Evolutionary conservation across 2,888 invertebrate species (phyloP).

Genomic region (Luffia ferchaultella): DNA sequence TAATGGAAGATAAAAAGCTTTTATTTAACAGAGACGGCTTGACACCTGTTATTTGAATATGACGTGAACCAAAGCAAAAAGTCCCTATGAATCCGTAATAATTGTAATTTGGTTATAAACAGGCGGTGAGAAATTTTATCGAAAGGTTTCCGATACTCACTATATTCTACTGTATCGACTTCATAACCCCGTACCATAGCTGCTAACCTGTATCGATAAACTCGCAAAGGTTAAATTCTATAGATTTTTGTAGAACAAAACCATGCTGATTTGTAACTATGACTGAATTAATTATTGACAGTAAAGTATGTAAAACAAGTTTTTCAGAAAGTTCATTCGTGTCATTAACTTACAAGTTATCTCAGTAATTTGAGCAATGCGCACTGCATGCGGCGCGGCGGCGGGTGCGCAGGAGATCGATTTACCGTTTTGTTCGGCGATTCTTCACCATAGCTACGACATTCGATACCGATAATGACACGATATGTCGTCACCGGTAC

Average conservation of each 20-base stretch:
- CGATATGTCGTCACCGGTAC: too few relatives aligned
- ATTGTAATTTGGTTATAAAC: constrained; percentile 6
- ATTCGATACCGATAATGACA: too few relatives aligned
- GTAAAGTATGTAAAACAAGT: constrained; percentile 7
- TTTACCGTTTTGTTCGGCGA: too few relatives aligned
- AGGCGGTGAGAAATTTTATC: constrained; percentile 11
- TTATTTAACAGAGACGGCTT: constrained; percentile 12
- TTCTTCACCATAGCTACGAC: too few relatives aligned
- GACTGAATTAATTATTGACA: not conserved
- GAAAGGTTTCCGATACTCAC: constrained; percentile 14
- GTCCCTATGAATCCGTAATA: constrained; percentile 12
- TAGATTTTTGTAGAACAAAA: constrained; percentile 11
- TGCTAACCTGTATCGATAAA: constrained; percentile 4
- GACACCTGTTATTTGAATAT: constrained; percentile 10
- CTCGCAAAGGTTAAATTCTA: constrained; percentile 13
- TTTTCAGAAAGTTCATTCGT: constrained; percentile 9
- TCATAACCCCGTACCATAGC: constrained; percentile 12
- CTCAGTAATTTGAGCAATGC: too few relatives aligned
- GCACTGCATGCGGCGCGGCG: too few relatives aligned
- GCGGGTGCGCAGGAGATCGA: too few relatives aligned
- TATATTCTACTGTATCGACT: too few relatives aligned
- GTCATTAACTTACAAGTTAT: too few relatives aligned
- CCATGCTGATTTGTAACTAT: constrained; percentile 9
- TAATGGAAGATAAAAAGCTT: constrained; percentile 10
- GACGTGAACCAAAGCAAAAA: constrained; percentile 12